Conservation (phyloP, 2,113 vertebrate species). For the Rhinoderma darwinii region DNA sequence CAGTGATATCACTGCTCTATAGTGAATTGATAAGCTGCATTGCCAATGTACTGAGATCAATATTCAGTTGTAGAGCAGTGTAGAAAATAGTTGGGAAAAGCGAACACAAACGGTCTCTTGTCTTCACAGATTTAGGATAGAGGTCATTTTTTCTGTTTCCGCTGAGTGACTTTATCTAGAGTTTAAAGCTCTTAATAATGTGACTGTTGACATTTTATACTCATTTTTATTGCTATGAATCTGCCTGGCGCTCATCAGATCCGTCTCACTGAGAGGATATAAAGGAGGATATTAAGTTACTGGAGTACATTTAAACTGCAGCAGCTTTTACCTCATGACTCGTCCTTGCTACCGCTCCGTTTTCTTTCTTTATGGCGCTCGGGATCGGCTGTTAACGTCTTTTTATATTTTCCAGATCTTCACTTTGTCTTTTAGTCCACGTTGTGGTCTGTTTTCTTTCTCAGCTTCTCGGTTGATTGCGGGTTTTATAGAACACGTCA, state of each 20-base stretch:
- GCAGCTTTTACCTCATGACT: not conserved
- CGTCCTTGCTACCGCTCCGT: not conserved
- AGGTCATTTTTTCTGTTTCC: not conserved
- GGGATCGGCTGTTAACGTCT: not conserved
- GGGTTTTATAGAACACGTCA: not conserved
- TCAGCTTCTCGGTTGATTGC: not conserved
- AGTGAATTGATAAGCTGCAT: not conserved
- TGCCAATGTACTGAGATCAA: not conserved
- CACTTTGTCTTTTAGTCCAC: not conserved
- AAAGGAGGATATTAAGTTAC: not conserved
- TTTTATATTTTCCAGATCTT: not conserved
- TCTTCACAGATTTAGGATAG: not conserved
- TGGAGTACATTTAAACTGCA: not conserved
- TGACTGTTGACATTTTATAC: constrained; percentile 17
- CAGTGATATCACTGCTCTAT: not conserved
- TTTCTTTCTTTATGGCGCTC: not conserved
- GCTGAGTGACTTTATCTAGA: not conserved
- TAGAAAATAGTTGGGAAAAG: not conserved
- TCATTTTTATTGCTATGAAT: not conserved
- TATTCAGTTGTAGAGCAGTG: not conserved
- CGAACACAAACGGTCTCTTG: not conserved
- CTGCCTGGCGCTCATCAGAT: not conserved
- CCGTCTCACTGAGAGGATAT: not conserved
- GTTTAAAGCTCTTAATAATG: constrained; percentile 19
- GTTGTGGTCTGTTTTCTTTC: not conserved